Evolutionary conservation across 2,797 vertebrate species (phyloP).

Genomic region (Acanthiza pusilla): DNA sequence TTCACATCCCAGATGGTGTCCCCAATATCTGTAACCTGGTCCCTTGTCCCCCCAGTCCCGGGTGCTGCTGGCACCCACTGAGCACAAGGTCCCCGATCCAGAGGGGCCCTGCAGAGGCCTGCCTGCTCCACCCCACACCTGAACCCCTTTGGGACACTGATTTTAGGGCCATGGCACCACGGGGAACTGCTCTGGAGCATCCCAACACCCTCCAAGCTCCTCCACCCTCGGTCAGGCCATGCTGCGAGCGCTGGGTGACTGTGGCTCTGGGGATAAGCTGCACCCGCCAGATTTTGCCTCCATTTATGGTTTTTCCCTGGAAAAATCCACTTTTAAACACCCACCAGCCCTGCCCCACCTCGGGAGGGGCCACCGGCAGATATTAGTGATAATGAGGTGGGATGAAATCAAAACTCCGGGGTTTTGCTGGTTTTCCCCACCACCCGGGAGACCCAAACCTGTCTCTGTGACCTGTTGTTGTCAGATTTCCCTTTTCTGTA

Average conservation of each 20-base stretch:
- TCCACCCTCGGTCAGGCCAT: fast-evolving
- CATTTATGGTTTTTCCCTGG: not conserved
- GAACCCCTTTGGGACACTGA: not conserved
- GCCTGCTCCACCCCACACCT: fast-evolving
- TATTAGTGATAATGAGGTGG: fast-evolving
- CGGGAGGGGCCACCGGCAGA: not conserved
- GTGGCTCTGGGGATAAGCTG: not conserved
- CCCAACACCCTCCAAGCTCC: not conserved
- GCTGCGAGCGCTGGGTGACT: fast-evolving
- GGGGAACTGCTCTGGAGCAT: not conserved
- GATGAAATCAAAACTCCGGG: fast-evolving
- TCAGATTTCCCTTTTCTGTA: not conserved
- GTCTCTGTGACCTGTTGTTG: fast-evolving
- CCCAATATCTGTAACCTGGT: fast-evolving
- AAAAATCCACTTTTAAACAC: not conserved
- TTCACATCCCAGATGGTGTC: fast-evolving
- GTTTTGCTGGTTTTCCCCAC: not conserved
- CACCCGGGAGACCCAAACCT: not conserved
- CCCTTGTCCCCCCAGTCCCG: too few species aligned
- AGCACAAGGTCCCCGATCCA: not conserved
- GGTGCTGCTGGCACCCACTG: not conserved
- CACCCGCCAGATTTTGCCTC: not conserved
- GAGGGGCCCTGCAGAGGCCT: not conserved
- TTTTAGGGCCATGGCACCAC: fast-evolving
- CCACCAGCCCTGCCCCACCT: fast-evolving